phyloP scores from a whole-genome alignment of 2,797 vertebrate species.

The Dromococcyx pavoninus region DNA sequence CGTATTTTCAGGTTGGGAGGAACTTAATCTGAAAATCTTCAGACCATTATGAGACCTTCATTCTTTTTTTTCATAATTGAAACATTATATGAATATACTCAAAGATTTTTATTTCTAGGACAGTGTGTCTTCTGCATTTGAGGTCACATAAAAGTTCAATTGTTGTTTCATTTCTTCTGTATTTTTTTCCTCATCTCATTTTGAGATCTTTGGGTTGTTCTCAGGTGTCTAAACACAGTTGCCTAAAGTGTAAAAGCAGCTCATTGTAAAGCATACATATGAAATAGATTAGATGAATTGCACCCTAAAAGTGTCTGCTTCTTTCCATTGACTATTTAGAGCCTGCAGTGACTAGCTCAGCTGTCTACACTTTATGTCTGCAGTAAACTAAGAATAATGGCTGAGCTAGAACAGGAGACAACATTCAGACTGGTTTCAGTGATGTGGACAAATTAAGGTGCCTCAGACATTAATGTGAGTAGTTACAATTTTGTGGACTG shows the following conservation, averaged over 20 bases:
- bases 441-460: slow-evolving; percentile 63
- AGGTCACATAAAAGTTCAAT: neutral
- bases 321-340: slow-evolving; percentile 63
- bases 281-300: slow-evolving; percentile 65
- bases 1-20: neutral
- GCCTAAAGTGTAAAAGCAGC: slow-evolving; percentile 39
- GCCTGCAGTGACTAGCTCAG: slow-evolving; percentile 62
- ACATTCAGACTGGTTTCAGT: slow-evolving; percentile 55
- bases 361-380: slow-evolving; percentile 65
- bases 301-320: slow-evolving; percentile 59
- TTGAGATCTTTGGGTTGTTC: slow-evolving; percentile 14
- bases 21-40: neutral
- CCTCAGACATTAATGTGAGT: slow-evolving; percentile 60
- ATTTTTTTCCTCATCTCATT: slow-evolving; percentile 26
- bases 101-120: slow-evolving; percentile 1
- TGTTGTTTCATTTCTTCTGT: neutral
- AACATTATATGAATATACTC: neutral
- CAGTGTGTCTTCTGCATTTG: neutral
- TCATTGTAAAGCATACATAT: slow-evolving; percentile 59
- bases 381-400: slow-evolving; percentile 65
- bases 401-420: slow-evolving; percentile 51
- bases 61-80: neutral
- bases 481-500: slow-evolving; percentile 56
- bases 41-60: neutral
- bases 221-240: slow-evolving; percentile 37